Evolutionary conservation across 2,888 invertebrate species (phyloP).

Genomic region (Agriopis leucophaearia): DNA sequence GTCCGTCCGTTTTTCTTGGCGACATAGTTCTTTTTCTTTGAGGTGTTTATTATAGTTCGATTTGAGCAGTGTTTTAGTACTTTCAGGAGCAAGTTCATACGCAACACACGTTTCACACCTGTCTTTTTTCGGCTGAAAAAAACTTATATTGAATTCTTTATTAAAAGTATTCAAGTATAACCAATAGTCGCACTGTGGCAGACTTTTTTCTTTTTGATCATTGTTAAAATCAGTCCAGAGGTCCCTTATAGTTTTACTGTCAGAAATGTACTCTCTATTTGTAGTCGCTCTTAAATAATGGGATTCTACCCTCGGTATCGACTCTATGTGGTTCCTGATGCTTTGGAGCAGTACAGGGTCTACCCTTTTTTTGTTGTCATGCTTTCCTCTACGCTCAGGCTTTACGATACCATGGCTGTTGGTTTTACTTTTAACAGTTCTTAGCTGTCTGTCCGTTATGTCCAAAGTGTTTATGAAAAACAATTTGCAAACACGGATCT

Average conservation of each 20-base stretch:
- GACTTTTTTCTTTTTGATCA: slow-evolving; percentile 25
- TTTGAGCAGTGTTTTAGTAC: neutral
- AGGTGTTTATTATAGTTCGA: neutral
- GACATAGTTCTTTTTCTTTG: neutral
- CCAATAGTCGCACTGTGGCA: slow-evolving; percentile 29
- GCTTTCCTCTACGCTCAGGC: slow-evolving; percentile 11
- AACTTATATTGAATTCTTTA: neutral
- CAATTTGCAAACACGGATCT: slow-evolving; percentile 27
- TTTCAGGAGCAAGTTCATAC: neutral
- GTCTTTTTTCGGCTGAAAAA: neutral
- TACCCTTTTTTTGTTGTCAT: slow-evolving; percentile 1
- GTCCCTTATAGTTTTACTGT: slow-evolving; percentile 36
- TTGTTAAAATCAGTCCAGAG: slow-evolving; percentile 40
- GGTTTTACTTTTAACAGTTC: slow-evolving; percentile 32
- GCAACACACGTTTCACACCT: neutral
- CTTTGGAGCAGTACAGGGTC: slow-evolving; percentile 6
- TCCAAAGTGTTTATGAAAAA: slow-evolving; percentile 33
- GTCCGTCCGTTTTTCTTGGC: neutral
- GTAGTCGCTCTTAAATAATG: slow-evolving; percentile 28
- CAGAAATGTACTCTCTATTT: slow-evolving; percentile 36
- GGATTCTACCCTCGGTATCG: slow-evolving; percentile 31
- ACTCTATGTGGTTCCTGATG: slow-evolving; percentile 21
- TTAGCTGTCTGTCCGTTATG: slow-evolving; percentile 24
- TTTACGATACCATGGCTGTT: slow-evolving; percentile 9
- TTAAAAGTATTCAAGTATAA: slow-evolving; percentile 3